Percentiles rank a stretch among this genome's conserved stretches.
Conservation (phyloP, 1,140 invertebrate genomes). For the Neodiprion pinetum region DNA sequence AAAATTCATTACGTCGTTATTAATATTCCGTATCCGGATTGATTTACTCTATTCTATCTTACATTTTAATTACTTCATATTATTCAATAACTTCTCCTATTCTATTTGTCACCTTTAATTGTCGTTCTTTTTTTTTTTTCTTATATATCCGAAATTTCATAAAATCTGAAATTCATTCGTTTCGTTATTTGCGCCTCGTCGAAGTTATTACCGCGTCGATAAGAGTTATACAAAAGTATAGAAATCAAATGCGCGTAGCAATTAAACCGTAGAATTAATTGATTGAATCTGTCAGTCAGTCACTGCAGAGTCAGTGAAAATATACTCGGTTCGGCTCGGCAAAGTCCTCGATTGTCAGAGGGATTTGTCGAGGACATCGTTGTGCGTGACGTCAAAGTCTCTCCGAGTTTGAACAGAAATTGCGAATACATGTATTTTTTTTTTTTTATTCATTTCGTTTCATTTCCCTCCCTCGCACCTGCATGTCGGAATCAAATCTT, state of each 20-base stretch:
- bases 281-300: not conserved
- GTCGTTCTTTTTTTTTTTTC: not conserved
- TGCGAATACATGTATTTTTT: too few species aligned
- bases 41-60: not conserved
- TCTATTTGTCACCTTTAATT: not conserved
- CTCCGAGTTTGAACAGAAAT: too few species aligned
- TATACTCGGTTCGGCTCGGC: not conserved
- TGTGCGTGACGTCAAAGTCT: too few species aligned
- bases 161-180: not conserved
- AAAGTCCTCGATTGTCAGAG: not conserved
- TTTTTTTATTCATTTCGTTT: too few species aligned
- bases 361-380: not conserved
- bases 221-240: too few species aligned
- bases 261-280: not conserved
- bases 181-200: too few species aligned
- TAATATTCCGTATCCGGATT: not conserved
- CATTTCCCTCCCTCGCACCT: too few species aligned
- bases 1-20: conserved; percentile 5
- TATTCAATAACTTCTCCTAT: not conserved
- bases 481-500: too few species aligned
- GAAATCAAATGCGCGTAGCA: not conserved
- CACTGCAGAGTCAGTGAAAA: not conserved
- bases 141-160: not conserved
- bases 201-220: too few species aligned
- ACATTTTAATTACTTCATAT: not conserved